A percentile compares a stretch with the other conserved stretches of the same genome.
Evolutionary conservation across 2,113 vertebrate species (phyloP).

Genomic region (Orthonyx spaldingii): DNA sequence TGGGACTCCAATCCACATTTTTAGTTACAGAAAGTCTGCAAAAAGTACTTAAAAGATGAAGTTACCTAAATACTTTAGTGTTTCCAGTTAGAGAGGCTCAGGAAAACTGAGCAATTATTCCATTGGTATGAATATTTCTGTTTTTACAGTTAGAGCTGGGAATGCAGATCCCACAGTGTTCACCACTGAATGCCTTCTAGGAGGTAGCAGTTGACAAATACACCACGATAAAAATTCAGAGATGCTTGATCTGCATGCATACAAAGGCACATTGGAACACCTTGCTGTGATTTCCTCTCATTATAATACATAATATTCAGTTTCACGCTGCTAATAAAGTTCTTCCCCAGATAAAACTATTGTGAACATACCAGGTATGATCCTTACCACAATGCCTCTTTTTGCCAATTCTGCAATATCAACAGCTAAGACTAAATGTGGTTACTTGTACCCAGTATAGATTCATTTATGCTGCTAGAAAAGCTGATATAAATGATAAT

Average conservation of each 20-base stretch:
- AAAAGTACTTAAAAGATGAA: background rate
- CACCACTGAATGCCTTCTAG: background rate
- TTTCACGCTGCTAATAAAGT: background rate
- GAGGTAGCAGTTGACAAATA: background rate
- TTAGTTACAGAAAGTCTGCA: background rate
- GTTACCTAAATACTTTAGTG: background rate
- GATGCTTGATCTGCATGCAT: background rate
- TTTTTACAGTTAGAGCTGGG: background rate
- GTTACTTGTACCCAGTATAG: background rate
- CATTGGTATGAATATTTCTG: background rate
- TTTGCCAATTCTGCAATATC: background rate
- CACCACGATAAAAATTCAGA: background rate
- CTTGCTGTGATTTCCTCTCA: background rate
- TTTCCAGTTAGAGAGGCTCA: background rate
- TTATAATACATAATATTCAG: background rate
- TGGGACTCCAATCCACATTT: background rate
- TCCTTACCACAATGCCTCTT: background rate
- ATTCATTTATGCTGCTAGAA: background rate
- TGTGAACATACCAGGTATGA: background rate
- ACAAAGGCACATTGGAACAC: background rate
- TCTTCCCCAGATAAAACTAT: background rate
- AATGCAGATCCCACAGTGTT: background rate
- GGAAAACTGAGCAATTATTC: background rate
- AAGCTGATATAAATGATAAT: constrained; percentile 27
- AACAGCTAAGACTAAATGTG: background rate